Evolutionary conservation across 2,113 vertebrate species (phyloP).

Genomic region (Embiotoca jacksoni): DNA sequence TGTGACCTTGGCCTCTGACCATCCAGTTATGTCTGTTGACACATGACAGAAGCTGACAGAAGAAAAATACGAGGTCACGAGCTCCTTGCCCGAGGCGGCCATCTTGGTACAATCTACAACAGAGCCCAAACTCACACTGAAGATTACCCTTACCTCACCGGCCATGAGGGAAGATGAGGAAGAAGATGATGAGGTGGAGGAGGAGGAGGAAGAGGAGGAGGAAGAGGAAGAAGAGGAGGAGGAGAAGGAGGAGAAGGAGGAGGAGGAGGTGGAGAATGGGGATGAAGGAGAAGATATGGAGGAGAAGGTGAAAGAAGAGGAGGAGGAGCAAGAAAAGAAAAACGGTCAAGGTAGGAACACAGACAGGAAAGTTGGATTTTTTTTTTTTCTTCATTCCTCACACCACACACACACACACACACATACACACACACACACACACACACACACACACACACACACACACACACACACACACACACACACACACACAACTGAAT

Average conservation of each 20-base stretch:
- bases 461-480: neutral
- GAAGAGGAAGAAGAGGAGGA: conserved; percentile 3
- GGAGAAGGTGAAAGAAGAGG: conserved; percentile 42
- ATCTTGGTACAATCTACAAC: conserved; percentile 91
- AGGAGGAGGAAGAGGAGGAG: conserved; percentile 37
- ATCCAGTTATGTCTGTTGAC: conserved; percentile 49
- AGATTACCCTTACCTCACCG: conserved; percentile 95
- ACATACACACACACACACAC: neutral
- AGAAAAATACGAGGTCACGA: conserved; percentile 93
- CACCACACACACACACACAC: neutral
- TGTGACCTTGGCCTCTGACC: conserved; percentile 57
- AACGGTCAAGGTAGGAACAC: conserved; percentile 72
- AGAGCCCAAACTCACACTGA: conserved; percentile 94
- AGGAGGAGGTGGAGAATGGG: conserved; percentile 27
- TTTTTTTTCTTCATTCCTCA: neutral
- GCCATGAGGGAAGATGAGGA: conserved; percentile 86
- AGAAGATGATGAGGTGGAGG: conserved; percentile 64
- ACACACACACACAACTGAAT: neutral
- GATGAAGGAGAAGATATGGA: conserved; percentile 37
- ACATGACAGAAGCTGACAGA: conserved; percentile 94
- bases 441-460: neutral
- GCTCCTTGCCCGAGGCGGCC: conserved; percentile 91
- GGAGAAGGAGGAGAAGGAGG: conserved; percentile 24
- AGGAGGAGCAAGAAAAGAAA: conserved; percentile 55
- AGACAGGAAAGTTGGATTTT: conserved; percentile 17